Evolutionary conservation across 2,113 vertebrate genomes (phyloP), one percentile per base, ranked within the genome.

Genomic region (Actenoides hombroni): DNA sequence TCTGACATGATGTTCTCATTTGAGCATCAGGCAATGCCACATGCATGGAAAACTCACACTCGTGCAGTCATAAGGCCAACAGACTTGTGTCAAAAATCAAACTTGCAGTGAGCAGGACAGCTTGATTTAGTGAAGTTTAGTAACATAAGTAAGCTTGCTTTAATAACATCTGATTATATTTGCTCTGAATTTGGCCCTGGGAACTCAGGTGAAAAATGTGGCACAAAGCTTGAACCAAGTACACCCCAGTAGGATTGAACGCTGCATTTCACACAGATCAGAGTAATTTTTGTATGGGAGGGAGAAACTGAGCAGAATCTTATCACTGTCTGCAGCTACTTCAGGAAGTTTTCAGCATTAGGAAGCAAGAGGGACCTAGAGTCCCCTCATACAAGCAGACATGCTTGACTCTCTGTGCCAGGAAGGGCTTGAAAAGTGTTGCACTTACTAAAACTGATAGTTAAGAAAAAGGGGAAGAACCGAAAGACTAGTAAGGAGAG

Each of bases 11-110:
- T 88, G 64, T 60, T 94, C 75, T 90, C 76, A 94, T 88, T 76
- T 88, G 56, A 95, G 49, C 71, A 83, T 69, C 83, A 92, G 71
- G 85, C 68, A 93, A 92, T 84, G 87, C 90, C 89, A 95, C 57
- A 61, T 53, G 70, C 67, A 82, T 67, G 90, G 85, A 83, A 95
- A 96, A 94, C 67, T 77, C 13, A 4, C 48, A 71, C 11, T 96
- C 49, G 26, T 28, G 23, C 35, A 93, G 53, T 78, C 51, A 68
- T 81, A 93, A 61, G 71, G 31, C 68, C 83, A 59, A 54, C 14
- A 53, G 68, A 35, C 64, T 88, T 14, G 37, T 33, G 42, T 51
- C 49, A 65, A 90, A 90, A 86, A 88, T 48, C 44, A 75, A 80
- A 68, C 14, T 61, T 81, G 65, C 1, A 40, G 31, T 37, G 42